Conservation (phyloP, 2,797 vertebrate genomes). For the Falco berigora region DNA sequence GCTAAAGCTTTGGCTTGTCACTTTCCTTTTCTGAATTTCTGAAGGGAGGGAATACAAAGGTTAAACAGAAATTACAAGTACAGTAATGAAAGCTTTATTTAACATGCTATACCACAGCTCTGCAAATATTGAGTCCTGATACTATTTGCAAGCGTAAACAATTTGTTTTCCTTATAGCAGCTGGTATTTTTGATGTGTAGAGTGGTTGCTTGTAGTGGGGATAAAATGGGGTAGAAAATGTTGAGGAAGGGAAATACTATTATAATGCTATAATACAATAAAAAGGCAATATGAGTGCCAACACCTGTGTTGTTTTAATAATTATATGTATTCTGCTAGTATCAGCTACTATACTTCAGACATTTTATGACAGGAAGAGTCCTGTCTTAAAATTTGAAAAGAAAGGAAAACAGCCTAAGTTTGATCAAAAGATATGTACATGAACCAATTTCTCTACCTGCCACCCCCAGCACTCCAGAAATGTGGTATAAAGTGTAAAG, state of each 20-base stretch:
- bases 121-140: neutral
- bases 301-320: neutral
- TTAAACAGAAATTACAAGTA: neutral
- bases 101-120: neutral
- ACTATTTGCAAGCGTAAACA: neutral
- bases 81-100: neutral
- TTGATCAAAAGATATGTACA: neutral
- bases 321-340: neutral
- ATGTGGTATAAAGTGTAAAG: neutral
- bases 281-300: neutral
- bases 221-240: neutral
- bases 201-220: neutral
- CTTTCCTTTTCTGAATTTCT: neutral
- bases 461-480: neutral
- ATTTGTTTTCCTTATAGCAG: neutral
- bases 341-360: neutral
- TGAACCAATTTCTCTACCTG: neutral
- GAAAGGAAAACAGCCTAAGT: neutral
- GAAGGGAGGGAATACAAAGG: neutral
- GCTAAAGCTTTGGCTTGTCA: neutral
- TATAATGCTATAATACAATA: neutral
- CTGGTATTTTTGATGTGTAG: neutral
- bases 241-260: neutral
- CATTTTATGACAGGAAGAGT: neutral
- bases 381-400: neutral